Evolutionary conservation across 2,797 vertebrate species (phyloP), one percentile per base, ranked within the genome.

Genomic region (Tokudaia tokunoshimensis): DNA sequence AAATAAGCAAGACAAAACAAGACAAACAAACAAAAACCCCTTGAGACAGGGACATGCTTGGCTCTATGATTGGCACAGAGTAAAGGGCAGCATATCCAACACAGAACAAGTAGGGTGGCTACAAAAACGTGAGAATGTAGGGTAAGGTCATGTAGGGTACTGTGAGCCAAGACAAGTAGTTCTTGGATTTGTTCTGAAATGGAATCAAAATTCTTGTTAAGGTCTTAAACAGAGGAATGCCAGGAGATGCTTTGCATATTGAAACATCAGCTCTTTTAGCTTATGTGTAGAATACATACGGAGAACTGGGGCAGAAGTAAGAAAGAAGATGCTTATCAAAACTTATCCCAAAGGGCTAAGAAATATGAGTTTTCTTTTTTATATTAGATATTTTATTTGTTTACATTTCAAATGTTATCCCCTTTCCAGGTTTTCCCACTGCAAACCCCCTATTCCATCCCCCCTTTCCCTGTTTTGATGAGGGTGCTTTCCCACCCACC

Each of bases 111-210:
- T 31, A 86, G 85, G 37, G 12, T 78, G 65, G 59, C 2, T 37
- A 50, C 26, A 83, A 74, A 74, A 44, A 15, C 50, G 12, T 89
- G 15, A 81, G 37, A 4, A 52, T 72, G 19, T 10, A 76, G 19
- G 92, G 26, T 63, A 44, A 92, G 17, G 37, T 92, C 79, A 92
- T 61, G 26, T 4, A 72, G 72, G 10, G n/a, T 37, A 57, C 44
- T 74, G 24, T 50, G 67, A 29, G 74, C 7, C 19, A 80, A 92
- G 74, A 20, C 19, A 75, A 59, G 6, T 24, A 63, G 44, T 75
- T 81, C 37, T 86, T 57, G 7, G 24, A 83, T 94, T 87, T 91
- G 47, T 84, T 94, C 82, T 89, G 55, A 89, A 70, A 92, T 81
- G 10, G 91, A 93, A 55, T 61, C 19, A 47, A 93, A 97, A 90